Evolutionary conservation across 2,888 invertebrate species (phyloP).

Genomic region (Chalcosyrphus nemorum): DNA sequence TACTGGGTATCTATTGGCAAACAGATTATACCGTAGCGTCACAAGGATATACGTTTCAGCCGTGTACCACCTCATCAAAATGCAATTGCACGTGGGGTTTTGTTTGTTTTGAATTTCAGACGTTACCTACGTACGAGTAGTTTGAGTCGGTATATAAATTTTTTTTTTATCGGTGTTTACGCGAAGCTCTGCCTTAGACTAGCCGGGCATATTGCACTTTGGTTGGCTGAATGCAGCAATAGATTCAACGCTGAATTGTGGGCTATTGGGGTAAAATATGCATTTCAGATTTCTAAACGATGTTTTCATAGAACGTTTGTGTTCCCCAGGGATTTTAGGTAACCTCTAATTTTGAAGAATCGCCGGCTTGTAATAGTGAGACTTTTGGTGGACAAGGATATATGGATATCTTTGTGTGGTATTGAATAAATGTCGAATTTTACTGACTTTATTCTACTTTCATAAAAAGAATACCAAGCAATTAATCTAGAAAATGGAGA

Average conservation of each 20-base stretch:
- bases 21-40: background rate
- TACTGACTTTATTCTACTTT: too few species aligned
- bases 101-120: conserved; percentile 11
- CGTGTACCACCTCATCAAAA: conserved; percentile 19
- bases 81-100: conserved; percentile 24
- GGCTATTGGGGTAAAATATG: background rate
- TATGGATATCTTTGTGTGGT: too few species aligned
- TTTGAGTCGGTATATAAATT: conserved; percentile 5
- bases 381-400: background rate
- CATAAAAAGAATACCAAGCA: too few species aligned
- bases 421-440: too few species aligned
- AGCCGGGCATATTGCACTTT: background rate
- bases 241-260: background rate
- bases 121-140: background rate
- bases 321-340: background rate
- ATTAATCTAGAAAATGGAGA: background rate
- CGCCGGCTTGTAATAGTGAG: background rate
- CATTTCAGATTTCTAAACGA: background rate
- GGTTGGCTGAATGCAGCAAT: background rate
- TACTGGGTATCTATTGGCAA: background rate
- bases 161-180: too few species aligned
- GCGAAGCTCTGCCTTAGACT: background rate
- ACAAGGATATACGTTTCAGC: background rate
- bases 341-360: background rate
- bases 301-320: background rate